Evolutionary conservation across 2,888 invertebrate genomes (phyloP).

Genomic region (Cantharis rufa): DNA sequence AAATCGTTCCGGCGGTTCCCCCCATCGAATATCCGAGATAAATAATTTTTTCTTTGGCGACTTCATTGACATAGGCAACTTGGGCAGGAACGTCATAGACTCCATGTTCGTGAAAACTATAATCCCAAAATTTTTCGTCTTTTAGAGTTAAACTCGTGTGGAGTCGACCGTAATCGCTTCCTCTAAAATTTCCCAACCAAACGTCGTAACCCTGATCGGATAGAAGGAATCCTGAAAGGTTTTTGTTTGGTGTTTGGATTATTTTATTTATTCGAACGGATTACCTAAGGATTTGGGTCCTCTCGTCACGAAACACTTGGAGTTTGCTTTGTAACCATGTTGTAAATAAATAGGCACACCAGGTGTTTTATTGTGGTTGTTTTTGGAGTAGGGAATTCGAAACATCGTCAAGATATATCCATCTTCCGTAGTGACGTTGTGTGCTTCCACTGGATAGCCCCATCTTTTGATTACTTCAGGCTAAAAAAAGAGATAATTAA

Average conservation of each 20-base stretch:
- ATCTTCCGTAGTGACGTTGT: conserved; percentile 45
- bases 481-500: background rate
- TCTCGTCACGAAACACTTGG: conserved; percentile 34
- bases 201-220: conserved; percentile 61
- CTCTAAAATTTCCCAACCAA: conserved; percentile 59
- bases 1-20: conserved; percentile 68
- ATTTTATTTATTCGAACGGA: background rate
- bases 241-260: background rate
- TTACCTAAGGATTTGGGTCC: conserved; percentile 35
- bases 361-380: conserved; percentile 36
- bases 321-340: conserved; percentile 40
- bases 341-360: conserved; percentile 45
- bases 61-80: conserved; percentile 25
- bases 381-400: conserved; percentile 42
- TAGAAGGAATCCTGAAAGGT: conserved; percentile 52
- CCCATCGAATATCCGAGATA: conserved; percentile 90
- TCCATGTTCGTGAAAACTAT: conserved; percentile 34
- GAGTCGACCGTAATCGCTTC: conserved; percentile 35
- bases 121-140: conserved; percentile 49
- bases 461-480: conserved; percentile 17
- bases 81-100: conserved; percentile 27
- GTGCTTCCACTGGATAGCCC: conserved; percentile 46
- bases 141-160: conserved; percentile 45
- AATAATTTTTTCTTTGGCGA: conserved; percentile 51
- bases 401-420: conserved; percentile 44